Base-by-base conservation (phyloP, 2,113 vertebrate species). In the Apeltes quadracus region DNA sequence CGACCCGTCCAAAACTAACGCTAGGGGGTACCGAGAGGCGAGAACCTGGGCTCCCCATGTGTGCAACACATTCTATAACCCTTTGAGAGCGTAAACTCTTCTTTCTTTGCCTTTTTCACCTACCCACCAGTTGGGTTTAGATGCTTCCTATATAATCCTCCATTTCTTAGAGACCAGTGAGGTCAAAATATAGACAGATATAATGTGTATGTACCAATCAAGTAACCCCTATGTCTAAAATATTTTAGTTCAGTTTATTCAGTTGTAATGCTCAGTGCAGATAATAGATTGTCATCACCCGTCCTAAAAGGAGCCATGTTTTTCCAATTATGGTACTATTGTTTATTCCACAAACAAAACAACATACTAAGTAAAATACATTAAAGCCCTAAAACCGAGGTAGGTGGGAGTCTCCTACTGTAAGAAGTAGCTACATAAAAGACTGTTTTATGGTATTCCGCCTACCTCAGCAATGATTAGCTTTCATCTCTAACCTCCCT, bases 21-120 rank as follows among this genome's bases (percentile, higher is more conserved):
- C 18, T 46, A 46, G 44, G 15, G 44, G 43, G 44, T 48, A 48
- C 7, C 18, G n/a, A 48, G 44, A 48, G 20, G 3, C 4, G 20
- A 7, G 38, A 88, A 91, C 90, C 88, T 92, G 92, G 27, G 72
- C 72, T 78, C 80, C 74, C 83, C 90, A 91, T 90, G 71, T 92
- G 91, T 53, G 43, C 61, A 76, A 48, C 89, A 90, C 79, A 66
- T 82, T 83, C 86, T 82, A 87, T 69, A 81, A 81, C 72, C 81
- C 82, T 65, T 79, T 4, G 5, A 73, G 67, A 84, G 65, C 82
- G 72, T 59, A 34, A 82, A 76, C n/a, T 34, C 63, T 77, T 78
- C n/a, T 75, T 80, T 56, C 32, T 48, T 62, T 53, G 23, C 50
- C 29, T 63, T 75, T 56, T 59, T 44, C 0, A 4, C 36, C 73